Evolutionary conservation across 1,140 invertebrate species (phyloP).

Genomic region (Holotrichia oblita): DNA sequence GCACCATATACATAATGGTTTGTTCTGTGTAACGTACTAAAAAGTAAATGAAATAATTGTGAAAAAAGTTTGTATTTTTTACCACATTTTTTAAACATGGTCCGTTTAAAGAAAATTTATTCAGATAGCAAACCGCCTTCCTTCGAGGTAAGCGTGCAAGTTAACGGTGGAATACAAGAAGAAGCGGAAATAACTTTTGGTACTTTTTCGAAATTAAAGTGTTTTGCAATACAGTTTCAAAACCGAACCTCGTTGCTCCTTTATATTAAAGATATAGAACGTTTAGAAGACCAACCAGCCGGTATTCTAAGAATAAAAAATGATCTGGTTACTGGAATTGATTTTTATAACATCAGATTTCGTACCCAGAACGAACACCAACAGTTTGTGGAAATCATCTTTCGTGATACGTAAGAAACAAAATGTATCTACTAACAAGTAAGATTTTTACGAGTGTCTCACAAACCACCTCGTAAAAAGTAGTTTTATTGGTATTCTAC

Average conservation of each 20-base stretch:
- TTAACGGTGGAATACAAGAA: not conserved
- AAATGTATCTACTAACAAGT: slow-evolving; percentile 13
- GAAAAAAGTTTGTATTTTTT: slow-evolving; percentile 2
- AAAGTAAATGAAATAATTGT: slow-evolving; percentile 3
- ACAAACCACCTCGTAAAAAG: slow-evolving; percentile 5
- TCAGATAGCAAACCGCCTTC: not conserved
- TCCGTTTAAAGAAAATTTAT: slow-evolving; percentile 4
- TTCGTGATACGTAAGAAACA: not conserved
- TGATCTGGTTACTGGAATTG: not conserved
- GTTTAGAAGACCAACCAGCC: not conserved
- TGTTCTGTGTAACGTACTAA: slow-evolving; percentile 3
- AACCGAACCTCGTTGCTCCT: not conserved
- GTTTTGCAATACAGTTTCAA: not conserved
- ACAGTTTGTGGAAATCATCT: not conserved
- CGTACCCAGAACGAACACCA: not conserved
- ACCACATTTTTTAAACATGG: not conserved
- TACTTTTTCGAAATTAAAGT: not conserved
- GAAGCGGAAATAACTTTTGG: not conserved
- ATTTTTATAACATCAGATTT: not conserved
- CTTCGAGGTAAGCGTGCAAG: not conserved
- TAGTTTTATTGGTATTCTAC: not conserved
- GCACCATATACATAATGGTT: too few relatives aligned
- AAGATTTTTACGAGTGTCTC: not conserved
- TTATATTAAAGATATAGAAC: not conserved
- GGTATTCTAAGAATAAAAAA: not conserved